Evolutionary conservation across 2,888 invertebrate genomes (phyloP).

Genomic region (Chrysolina haemoptera): DNA sequence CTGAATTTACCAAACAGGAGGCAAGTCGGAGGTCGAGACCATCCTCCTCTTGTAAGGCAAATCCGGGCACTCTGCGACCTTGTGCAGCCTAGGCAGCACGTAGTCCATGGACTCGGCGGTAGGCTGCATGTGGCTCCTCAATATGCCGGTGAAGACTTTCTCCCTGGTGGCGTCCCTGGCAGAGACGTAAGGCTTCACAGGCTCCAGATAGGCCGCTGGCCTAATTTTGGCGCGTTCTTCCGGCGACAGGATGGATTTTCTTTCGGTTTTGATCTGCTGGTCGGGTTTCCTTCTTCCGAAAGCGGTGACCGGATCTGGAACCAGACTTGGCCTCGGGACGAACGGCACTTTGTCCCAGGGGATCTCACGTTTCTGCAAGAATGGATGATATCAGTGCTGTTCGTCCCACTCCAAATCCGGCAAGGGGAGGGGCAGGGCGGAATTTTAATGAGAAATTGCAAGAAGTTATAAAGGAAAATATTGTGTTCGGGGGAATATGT

Average conservation of each 20-base stretch:
- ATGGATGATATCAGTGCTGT: conserved; percentile 59
- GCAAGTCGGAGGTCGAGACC: conserved; percentile 70
- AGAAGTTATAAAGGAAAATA: background rate
- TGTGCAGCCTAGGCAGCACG: conserved; percentile 76
- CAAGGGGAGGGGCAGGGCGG: conserved; percentile 12
- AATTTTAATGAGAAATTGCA: background rate
- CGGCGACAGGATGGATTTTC: conserved; percentile 71
- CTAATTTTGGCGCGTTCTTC: conserved; percentile 77
- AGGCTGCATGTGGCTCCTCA: conserved; percentile 73
- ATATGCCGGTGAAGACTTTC: conserved; percentile 75
- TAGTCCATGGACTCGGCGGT: conserved; percentile 76
- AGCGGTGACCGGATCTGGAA: conserved; percentile 88
- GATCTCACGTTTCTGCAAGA: conserved; percentile 73
- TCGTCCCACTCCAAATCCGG: conserved; percentile 62
- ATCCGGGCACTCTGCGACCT: conserved; percentile 69
- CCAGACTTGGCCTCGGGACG: conserved; percentile 88
- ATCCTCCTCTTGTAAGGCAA: conserved; percentile 70
- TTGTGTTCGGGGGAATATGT: too few species aligned
- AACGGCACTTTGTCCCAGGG: conserved; percentile 92
- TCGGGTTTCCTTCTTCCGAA: conserved; percentile 78
- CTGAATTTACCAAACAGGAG: conserved; percentile 57
- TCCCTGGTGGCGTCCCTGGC: conserved; percentile 70
- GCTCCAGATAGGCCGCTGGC: conserved; percentile 74
- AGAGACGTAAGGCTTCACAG: conserved; percentile 77
- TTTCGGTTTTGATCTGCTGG: conserved; percentile 57